Evolutionary conservation across 2,888 invertebrate species (phyloP).

Genomic region (Andrena minutula): DNA sequence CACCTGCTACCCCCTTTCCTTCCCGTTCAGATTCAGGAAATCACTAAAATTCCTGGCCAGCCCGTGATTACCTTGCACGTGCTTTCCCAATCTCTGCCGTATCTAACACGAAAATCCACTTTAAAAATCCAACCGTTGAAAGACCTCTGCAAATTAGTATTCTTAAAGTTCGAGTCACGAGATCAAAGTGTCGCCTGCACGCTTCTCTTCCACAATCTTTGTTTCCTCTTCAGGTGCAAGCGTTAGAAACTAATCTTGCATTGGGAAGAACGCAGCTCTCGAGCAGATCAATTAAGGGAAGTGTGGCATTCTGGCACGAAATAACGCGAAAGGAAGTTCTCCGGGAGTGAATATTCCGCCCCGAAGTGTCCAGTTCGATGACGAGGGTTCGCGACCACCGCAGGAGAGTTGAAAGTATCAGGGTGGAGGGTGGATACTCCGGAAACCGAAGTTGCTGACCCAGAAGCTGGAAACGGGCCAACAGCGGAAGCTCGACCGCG

Average conservation of each 20-base stretch:
- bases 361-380: not conserved
- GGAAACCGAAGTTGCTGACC: constrained; percentile 58
- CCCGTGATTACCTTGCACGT: no score
- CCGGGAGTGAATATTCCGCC: not conserved
- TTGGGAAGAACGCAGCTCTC: not conserved
- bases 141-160: no score
- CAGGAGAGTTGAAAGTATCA: constrained; percentile 37
- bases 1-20: not conserved
- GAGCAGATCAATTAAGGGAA: not conserved
- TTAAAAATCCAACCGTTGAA: no score
- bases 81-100: no score
- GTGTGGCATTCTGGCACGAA: not conserved
- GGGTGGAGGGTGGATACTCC: constrained; percentile 21
- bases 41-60: not conserved
- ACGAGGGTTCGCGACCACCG: constrained; percentile 1
- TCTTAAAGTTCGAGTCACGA: no score
- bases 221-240: no score
- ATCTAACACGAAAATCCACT: no score
- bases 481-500: constrained; percentile 36
- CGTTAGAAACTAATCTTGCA: no score
- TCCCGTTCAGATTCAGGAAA: not conserved
- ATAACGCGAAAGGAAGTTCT: not conserved
- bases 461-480: constrained; percentile 63
- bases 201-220: no score
- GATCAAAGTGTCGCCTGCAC: no score